These are phyloP conservation scores for Dendrolimus pini DNA, from an alignment of 2,888 invertebrate genomes.

Conservation along the genomic window DNA sequence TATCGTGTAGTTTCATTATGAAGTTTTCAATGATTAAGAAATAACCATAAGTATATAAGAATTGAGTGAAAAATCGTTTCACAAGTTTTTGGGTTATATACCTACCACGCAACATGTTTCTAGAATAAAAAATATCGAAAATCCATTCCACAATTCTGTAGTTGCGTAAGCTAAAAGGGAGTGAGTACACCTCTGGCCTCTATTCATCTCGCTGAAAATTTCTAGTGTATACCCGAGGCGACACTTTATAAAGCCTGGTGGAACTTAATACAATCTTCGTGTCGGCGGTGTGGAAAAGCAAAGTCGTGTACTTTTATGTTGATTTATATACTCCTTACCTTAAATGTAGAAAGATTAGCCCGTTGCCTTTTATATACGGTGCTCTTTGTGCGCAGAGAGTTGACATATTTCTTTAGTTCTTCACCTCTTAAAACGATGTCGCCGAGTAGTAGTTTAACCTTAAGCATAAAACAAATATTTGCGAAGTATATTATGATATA, in stretches of 20 bases:
- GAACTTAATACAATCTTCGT: background rate
- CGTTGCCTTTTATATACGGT: conserved; percentile 88
- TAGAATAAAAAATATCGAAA: conserved; percentile 1
- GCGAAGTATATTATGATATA: no score
- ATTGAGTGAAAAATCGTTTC: no score
- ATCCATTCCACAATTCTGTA: background rate
- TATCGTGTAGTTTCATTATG: no score
- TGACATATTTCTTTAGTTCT: conserved; percentile 90
- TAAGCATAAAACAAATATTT: conserved; percentile 16
- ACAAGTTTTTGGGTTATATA: no score
- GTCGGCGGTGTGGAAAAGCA: conserved; percentile 4
- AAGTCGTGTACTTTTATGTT: conserved; percentile 4
- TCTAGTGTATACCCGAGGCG: conserved; percentile 1
- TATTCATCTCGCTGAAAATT: background rate
- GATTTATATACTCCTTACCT: conserved; percentile 39
- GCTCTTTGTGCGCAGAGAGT: conserved; percentile 86
- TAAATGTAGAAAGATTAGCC: conserved; percentile 83
- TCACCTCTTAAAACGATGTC: conserved; percentile 86
- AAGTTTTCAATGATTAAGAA: no score
- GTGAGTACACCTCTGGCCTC: background rate
- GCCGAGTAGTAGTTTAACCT: conserved; percentile 74
- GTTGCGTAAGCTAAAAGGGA: background rate
- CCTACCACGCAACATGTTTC: no score
- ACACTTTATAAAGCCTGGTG: background rate
- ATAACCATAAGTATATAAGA: no score